phyloP scores from a whole-genome alignment of 2,797 vertebrate species.

The Vireo griseus region DNA sequence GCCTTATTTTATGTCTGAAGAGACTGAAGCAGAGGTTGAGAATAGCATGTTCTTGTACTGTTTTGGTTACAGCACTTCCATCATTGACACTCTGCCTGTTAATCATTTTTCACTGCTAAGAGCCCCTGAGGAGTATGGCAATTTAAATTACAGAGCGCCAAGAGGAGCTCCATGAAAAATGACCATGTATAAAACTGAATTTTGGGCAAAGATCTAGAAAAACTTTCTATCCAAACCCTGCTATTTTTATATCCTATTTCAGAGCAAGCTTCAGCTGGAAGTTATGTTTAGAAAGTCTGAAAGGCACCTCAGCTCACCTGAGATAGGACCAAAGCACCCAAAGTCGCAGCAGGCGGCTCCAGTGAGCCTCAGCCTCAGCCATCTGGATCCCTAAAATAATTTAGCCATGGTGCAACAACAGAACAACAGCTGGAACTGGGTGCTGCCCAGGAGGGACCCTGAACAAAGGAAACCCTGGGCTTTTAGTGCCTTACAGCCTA shows the following conservation, averaged over 20 bases:
- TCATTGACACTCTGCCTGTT: not conserved
- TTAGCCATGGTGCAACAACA: not conserved
- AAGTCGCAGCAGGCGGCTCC: not conserved
- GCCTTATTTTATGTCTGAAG: not conserved
- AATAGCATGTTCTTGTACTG: not conserved
- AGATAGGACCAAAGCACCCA: not conserved
- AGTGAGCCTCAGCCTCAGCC: not conserved
- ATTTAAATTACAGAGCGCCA: not conserved
- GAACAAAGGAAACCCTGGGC: not conserved
- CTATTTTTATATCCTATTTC: not conserved
- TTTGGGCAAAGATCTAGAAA: not conserved
- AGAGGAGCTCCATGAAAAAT: not conserved
- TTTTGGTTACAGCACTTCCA: not conserved
- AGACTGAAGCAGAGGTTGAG: not conserved
- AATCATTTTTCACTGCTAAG: not conserved
- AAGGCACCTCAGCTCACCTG: not conserved
- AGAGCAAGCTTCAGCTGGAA: not conserved
- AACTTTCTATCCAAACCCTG: not conserved
- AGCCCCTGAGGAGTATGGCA: not conserved
- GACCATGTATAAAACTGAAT: not conserved
- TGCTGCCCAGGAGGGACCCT: fast-evolving
- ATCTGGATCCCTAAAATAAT: not conserved
- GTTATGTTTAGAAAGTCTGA: not conserved
- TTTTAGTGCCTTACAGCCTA: not conserved
- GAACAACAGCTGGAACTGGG: not conserved